A percentile compares a stretch with the other conserved stretches of the same genome.
These are phyloP conservation scores for Pelosia muscerda DNA, from an alignment of 2,888 invertebrate species.

Conservation along the genomic window DNA sequence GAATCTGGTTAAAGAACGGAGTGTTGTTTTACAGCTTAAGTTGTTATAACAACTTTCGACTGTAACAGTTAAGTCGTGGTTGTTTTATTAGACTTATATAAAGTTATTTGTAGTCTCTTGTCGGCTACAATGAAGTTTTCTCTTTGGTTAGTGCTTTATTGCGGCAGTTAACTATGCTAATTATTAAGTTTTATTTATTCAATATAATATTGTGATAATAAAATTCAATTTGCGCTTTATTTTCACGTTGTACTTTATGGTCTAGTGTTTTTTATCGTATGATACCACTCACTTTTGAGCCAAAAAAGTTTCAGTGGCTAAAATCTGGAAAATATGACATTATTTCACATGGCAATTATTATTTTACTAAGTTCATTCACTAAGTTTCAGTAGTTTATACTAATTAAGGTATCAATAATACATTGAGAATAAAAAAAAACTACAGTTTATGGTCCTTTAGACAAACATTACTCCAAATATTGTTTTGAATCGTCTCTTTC, in stretches of 20 bases:
- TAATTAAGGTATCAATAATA: no score
- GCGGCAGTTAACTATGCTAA: not conserved
- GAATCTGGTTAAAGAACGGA: constrained; percentile 9
- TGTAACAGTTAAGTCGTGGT: not conserved
- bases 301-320: no score
- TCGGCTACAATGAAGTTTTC: not conserved
- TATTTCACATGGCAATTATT: no score
- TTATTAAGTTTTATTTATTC: not conserved
- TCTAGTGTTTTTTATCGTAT: not conserved
- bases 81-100: constrained; percentile 12
- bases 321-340: no score
- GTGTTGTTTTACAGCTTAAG: constrained; percentile 14
- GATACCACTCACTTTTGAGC: not conserved
- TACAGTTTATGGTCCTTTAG: no score
- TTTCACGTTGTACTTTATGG: not conserved
- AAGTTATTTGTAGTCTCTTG: not conserved
- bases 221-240: not conserved
- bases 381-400: no score
- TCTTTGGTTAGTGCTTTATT: not conserved
- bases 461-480: not conserved
- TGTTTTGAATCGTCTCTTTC: no score
- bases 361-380: no score
- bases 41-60: constrained; percentile 9
- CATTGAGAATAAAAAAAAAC: no score
- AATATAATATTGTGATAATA: not conserved